These are phyloP conservation scores for Tipula confusa DNA, from an alignment of 2,888 invertebrate genomes.

Conservation along the genomic window DNA sequence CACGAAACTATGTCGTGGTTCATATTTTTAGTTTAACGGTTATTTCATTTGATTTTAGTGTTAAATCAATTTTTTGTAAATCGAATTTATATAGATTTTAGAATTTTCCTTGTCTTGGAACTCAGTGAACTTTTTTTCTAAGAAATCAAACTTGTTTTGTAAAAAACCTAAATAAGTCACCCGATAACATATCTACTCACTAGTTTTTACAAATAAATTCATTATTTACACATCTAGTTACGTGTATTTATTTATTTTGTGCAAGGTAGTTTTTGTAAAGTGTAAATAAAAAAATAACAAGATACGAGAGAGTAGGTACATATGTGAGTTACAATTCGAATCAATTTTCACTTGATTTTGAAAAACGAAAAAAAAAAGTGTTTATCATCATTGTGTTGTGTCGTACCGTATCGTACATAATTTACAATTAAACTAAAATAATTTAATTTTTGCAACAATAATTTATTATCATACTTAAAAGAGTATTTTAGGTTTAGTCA, in stretches of 20 bases:
- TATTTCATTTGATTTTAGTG: too few species aligned
- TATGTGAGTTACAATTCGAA: background rate
- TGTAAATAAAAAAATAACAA: background rate
- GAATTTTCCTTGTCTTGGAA: too few species aligned
- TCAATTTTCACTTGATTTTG: background rate
- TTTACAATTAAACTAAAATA: slow-evolving; percentile 1
- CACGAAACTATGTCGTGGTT: too few species aligned
- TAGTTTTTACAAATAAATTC: background rate
- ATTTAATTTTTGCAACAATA: background rate
- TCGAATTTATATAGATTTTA: too few species aligned
- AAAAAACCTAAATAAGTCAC: too few species aligned
- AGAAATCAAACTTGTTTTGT: too few species aligned
- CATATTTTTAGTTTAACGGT: too few species aligned
- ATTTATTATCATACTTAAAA: background rate
- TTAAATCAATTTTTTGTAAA: too few species aligned
- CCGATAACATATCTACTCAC: background rate
- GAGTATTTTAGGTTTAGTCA: slow-evolving; percentile 20
- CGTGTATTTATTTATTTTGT: background rate
- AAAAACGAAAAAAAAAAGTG: too few species aligned
- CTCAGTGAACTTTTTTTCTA: too few species aligned
- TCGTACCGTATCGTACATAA: background rate
- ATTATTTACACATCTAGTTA: background rate
- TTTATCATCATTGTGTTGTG: background rate
- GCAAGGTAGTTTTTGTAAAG: background rate
- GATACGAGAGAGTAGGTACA: background rate